These are phyloP conservation scores for Luidia sarsii DNA, from an alignment of 53 echinoderm and acorn worm genomes.

Conservation along the genomic window DNA sequence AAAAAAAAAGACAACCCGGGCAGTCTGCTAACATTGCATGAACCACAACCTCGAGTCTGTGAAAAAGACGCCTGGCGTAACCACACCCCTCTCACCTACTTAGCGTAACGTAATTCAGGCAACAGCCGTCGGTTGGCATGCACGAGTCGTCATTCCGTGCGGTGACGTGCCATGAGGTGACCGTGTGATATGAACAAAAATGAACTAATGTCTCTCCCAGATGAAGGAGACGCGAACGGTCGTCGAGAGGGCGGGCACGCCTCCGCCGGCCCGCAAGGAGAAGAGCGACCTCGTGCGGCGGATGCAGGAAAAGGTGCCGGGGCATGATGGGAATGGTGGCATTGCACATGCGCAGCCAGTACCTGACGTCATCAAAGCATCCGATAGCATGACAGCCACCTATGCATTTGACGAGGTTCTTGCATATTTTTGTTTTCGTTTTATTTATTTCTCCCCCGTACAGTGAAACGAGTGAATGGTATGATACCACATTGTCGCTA, in stretches of 20 bases:
- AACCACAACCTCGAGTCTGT: too few relatives aligned
- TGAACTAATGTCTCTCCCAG: conserved; percentile 4
- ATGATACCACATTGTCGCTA: too few relatives aligned
- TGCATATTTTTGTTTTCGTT: conserved; percentile 43
- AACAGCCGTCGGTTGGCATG: too few relatives aligned
- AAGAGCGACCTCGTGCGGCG: conserved; percentile 57
- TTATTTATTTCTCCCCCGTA: conserved; percentile 1
- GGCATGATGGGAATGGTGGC: conserved; percentile 48
- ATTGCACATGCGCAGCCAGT: conserved; percentile 45
- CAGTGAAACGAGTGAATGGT: too few relatives aligned
- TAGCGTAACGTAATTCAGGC: too few relatives aligned
- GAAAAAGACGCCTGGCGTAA: too few relatives aligned
- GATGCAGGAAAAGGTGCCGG: conserved; percentile 58
- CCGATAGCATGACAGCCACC: conserved; percentile 52
- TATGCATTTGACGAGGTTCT: conserved; percentile 72
- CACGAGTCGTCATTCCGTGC: too few relatives aligned
- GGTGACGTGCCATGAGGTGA: too few relatives aligned
- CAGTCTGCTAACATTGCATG: too few relatives aligned
- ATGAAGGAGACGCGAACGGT: conserved; percentile 20
- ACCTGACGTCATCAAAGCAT: conserved; percentile 62
- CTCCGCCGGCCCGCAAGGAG: conserved; percentile 27
- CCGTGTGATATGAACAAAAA: neutral
- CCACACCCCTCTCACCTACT: too few relatives aligned
- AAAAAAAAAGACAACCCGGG: too few relatives aligned
- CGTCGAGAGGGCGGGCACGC: conserved; percentile 30